Base-by-base conservation (phyloP, 2,797 vertebrate species). In the Pristis pectinata region DNA sequence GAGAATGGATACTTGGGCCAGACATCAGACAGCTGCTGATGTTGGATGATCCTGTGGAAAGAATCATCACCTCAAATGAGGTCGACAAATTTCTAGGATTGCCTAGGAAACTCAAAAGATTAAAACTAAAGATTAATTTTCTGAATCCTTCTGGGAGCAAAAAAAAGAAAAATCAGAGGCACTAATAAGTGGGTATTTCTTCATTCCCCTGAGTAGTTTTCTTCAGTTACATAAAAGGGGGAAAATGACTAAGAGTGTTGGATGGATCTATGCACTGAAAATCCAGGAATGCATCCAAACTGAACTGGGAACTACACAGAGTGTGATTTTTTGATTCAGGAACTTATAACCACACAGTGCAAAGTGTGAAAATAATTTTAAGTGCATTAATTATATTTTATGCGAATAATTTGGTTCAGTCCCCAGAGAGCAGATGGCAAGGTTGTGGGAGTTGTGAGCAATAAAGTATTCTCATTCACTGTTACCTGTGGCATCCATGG, bases 391-490 rank as follows among this genome's bases (percentile, higher is more conserved):
- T 72, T 53, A 72, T 93, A 15, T 72, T 49, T 53, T 34, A 44
- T 49, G 19, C 89, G 11, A 93, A 74, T 93, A 74, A 44, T 93
- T 74, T 93, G 37, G 92, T 93, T 15, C 92, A 72, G 24, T 30
- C 92, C 9, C 30, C 92, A 70, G 64, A 13, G 41, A 72, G 67
- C 92, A 93, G 89, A 72, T 49, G 92, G 67, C 15, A 74, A 74
- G 44, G 67, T 34, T 74, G 5, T 70, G 41, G 24, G 11, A 44
- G 64, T 93, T 49, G 70, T 49, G 92, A 1, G 37, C 41, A 34
- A 72, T 41, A 93, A 49, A 93, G 93, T 93, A 41, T 53, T 41
- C 92, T 93, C 64, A 93, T 30, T 49, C 70, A 74, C 70, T 53
- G 67, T 74, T 64, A 93, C 1, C 67, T 41, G 41, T 64, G 24